These are phyloP conservation scores for Luidia sarsii DNA, from an alignment of 53 echinoderm and acorn worm genomes.

Conservation along the genomic window DNA sequence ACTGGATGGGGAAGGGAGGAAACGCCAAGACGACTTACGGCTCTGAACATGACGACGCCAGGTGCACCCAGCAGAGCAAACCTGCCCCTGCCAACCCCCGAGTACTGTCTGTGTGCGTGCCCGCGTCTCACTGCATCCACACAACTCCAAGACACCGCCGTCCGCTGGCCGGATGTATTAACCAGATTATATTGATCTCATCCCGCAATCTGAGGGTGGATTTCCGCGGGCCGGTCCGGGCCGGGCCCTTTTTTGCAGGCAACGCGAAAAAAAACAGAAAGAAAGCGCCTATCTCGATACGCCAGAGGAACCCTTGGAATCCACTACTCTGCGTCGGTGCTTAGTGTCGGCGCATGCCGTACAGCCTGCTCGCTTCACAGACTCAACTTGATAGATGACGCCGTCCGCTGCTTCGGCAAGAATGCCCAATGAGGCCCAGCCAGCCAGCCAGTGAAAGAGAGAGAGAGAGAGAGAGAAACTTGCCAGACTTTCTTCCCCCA, in stretches of 20 bases:
- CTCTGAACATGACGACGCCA: background rate
- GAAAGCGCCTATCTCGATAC: conserved; percentile 30
- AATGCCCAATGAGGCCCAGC: conserved; percentile 27
- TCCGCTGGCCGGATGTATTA: conserved; percentile 2
- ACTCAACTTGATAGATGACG: conserved; percentile 42
- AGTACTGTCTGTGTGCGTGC: too few species aligned
- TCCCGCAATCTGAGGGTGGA: background rate
- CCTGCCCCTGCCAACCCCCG: too few species aligned
- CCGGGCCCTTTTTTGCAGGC: too few species aligned
- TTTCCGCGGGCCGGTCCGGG: background rate
- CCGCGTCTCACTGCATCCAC: too few species aligned
- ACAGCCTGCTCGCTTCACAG: too few species aligned
- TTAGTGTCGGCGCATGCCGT: too few species aligned
- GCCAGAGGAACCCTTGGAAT: too few species aligned
- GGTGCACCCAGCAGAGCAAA: background rate
- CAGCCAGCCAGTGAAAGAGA: background rate
- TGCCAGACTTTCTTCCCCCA: too few species aligned
- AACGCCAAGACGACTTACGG: background rate
- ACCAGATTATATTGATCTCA: conserved; percentile 17
- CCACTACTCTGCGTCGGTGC: too few species aligned
- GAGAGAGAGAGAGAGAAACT: too few species aligned
- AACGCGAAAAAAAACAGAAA: too few species aligned
- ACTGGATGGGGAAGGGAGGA: background rate
- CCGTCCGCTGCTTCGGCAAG: background rate
- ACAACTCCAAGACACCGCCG: too few species aligned